A percentile compares a stretch with the other conserved stretches of the same genome.
Conservation (phyloP, 1,140 invertebrate species). For the Meloidogyne exigua region DNA sequence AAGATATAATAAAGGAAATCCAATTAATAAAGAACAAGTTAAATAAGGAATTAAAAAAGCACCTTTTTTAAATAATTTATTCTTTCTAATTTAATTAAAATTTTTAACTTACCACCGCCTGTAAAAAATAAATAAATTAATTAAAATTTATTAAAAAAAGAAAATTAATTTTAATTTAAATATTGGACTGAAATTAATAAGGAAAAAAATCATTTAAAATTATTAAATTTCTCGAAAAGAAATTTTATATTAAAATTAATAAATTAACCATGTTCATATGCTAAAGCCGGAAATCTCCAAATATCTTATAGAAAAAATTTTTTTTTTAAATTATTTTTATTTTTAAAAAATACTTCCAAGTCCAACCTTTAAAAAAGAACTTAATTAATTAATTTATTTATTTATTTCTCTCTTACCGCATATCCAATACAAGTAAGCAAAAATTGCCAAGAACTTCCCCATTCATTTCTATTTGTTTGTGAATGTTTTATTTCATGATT, state of each 20-base stretch:
- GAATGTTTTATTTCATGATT: neutral
- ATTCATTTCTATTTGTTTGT: conserved; percentile 34
- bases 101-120: neutral
- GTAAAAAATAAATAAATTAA: conserved; percentile 16
- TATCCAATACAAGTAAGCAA: conserved; percentile 34
- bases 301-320: conserved; percentile 31
- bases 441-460: conserved; percentile 36
- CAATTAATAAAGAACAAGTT: conserved; percentile 41
- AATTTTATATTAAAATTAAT: conserved; percentile 21
- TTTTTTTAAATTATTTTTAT: neutral
- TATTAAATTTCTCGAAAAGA: no score
- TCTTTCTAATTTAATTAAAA: neutral
- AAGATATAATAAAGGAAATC: conserved; percentile 42
- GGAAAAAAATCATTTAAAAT: no score
- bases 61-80: conserved; percentile 25
- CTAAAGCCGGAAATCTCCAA: conserved; percentile 41
- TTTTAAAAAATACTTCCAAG: neutral
- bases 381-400: neutral
- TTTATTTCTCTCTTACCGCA: conserved; percentile 21
- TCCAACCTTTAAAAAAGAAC: neutral
- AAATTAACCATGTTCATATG: conserved; percentile 36
- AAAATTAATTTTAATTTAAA: neutral
- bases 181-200: no score
- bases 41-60: conserved; percentile 45
- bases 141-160: conserved; percentile 12